These are phyloP conservation scores for Autographa pulchrina DNA, from an alignment of 2,888 invertebrate genomes.

Conservation along the genomic window DNA sequence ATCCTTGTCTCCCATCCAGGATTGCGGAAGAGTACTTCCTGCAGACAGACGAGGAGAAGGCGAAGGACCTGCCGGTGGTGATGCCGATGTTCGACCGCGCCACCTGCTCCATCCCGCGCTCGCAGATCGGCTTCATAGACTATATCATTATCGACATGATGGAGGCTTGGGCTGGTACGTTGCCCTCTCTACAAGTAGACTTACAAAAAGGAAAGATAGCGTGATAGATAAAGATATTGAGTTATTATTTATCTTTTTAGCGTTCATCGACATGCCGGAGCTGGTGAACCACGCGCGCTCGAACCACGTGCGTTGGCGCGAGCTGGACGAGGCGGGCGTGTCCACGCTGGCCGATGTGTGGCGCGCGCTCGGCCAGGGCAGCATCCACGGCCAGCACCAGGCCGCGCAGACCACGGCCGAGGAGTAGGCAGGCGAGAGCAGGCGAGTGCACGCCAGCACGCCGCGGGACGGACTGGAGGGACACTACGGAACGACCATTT, in stretches of 20 bases:
- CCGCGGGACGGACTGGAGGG: constrained; percentile 1
- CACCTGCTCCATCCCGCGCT: constrained; percentile 98
- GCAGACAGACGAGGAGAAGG: constrained; percentile 99
- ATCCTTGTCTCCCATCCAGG: constrained; percentile 73
- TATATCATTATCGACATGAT: constrained; percentile 99
- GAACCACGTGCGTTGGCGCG: constrained; percentile 98
- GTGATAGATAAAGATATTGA: no score
- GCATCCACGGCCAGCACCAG: constrained; percentile 55
- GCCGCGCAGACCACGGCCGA: constrained; percentile 30
- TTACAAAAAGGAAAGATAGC: no score
- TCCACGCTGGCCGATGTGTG: constrained; percentile 92
- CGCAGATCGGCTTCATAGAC: constrained; percentile 99
- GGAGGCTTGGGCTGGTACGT: constrained; percentile 98
- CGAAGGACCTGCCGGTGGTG: constrained; percentile 96
- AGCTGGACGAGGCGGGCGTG: constrained; percentile 93
- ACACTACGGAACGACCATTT: constrained; percentile 8
- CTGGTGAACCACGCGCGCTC: constrained; percentile 94
- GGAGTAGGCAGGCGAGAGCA: constrained; percentile 25
- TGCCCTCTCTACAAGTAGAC: not conserved
- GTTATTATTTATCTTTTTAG: constrained; percentile 80
- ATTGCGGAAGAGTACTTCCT: constrained; percentile 99
- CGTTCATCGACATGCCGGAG: constrained; percentile 98
- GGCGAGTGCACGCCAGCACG: not conserved
- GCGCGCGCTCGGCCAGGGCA: constrained; percentile 74
- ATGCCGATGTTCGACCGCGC: constrained; percentile 99